These are phyloP conservation scores for Pinctada fucata DNA, from an alignment of 2,888 invertebrate species.

Conservation along the genomic window DNA sequence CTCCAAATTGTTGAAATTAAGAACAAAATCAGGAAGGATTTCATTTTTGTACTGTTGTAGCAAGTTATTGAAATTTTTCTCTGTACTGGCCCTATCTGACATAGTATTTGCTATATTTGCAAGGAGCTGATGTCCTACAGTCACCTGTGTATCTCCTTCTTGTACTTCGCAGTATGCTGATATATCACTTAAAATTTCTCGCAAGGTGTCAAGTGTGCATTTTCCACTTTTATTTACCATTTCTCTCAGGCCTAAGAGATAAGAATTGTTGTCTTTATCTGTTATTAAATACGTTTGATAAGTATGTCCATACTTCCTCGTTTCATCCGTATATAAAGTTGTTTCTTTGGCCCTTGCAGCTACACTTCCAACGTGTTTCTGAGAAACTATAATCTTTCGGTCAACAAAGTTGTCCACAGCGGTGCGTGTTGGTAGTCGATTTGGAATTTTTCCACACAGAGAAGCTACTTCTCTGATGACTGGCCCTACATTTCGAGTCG, in stretches of 20 bases:
- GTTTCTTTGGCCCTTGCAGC: slow-evolving; percentile 22
- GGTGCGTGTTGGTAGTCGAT: slow-evolving; percentile 23
- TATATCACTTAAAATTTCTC: slow-evolving; percentile 27
- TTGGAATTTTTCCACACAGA: slow-evolving; percentile 26
- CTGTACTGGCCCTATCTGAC: slow-evolving; percentile 19
- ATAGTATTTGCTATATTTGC: slow-evolving; percentile 14
- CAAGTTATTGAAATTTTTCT: slow-evolving; percentile 38
- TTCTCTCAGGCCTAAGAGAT: slow-evolving; percentile 35
- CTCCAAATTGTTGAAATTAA: slow-evolving; percentile 32
- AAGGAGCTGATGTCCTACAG: slow-evolving; percentile 8
- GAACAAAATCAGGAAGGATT: slow-evolving; percentile 37
- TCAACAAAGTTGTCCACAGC: slow-evolving; percentile 42
- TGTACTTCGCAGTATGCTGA: neutral
- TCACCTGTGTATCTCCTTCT: neutral
- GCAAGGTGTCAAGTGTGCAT: slow-evolving; percentile 16
- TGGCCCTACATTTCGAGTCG: slow-evolving; percentile 35
- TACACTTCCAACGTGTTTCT: slow-evolving; percentile 31
- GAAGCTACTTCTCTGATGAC: slow-evolving; percentile 39
- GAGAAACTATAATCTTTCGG: slow-evolving; percentile 34
- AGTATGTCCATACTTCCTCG: slow-evolving; percentile 44
- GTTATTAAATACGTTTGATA: slow-evolving; percentile 41
- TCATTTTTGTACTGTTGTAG: slow-evolving; percentile 34
- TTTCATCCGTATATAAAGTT: slow-evolving; percentile 49
- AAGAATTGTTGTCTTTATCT: slow-evolving; percentile 34
- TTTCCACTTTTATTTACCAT: slow-evolving; percentile 24